These are phyloP conservation scores for Aromia moschata DNA, from an alignment of 2,888 invertebrate species.

Conservation along the genomic window DNA sequence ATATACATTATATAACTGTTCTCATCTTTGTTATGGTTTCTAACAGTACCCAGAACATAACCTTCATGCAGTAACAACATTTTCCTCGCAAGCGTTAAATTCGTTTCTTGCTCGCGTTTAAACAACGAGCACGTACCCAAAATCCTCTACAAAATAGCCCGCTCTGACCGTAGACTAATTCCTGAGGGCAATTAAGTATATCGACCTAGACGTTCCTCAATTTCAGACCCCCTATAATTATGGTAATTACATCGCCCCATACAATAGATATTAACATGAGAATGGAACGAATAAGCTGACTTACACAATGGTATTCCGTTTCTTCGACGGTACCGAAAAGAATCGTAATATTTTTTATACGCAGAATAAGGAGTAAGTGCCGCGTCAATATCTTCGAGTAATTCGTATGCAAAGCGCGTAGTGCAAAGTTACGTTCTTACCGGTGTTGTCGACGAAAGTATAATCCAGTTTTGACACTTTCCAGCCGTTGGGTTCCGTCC, in stretches of 20 bases:
- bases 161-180: background rate
- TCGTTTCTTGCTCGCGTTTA: too few relatives aligned
- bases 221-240: background rate
- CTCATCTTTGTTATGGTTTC: constrained; percentile 1
- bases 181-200: background rate
- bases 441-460: constrained; percentile 36
- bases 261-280: background rate
- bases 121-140: background rate
- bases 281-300: too few relatives aligned
- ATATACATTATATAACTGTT: background rate
- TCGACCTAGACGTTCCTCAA: background rate
- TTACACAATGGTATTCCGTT: too few relatives aligned
- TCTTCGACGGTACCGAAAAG: too few relatives aligned
- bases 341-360: too few relatives aligned
- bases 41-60: background rate
- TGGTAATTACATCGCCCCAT: background rate
- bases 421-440: constrained; percentile 26
- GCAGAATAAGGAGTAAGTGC: too few relatives aligned
- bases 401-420: background rate
- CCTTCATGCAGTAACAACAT: background rate
- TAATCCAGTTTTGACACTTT: constrained; percentile 41
- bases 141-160: background rate
- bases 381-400: too few relatives aligned
- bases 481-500: constrained; percentile 1
- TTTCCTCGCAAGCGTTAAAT: too few relatives aligned